phyloP scores from a whole-genome alignment of 2,113 vertebrate genomes.

The Centropus bengalensis region DNA sequence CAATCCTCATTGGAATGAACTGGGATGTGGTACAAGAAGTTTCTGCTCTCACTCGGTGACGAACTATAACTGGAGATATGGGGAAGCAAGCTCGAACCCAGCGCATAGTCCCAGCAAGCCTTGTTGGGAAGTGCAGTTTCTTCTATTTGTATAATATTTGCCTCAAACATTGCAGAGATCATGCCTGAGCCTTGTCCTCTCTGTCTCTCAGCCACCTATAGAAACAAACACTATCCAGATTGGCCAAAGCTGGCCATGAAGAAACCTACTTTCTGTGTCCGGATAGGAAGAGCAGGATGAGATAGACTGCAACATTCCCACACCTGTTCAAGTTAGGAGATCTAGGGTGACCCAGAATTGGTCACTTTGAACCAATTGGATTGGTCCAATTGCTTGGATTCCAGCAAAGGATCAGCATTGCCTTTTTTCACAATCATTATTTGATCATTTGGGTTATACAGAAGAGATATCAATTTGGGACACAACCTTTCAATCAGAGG shows the following conservation, averaged over 20 bases:
- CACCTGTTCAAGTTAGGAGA: neutral
- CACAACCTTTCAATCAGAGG: neutral
- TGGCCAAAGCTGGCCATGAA: neutral
- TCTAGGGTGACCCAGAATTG: neutral
- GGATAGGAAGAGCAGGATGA: neutral
- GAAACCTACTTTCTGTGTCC: neutral
- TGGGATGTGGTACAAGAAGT: neutral
- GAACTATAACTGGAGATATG: neutral
- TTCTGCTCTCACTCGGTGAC: neutral
- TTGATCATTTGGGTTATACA: neutral
- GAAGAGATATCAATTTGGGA: neutral
- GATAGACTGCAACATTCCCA: neutral
- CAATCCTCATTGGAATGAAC: neutral
- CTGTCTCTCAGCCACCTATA: neutral
- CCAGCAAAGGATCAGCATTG: neutral
- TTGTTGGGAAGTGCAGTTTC: neutral
- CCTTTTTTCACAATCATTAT: neutral
- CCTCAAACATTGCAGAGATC: neutral
- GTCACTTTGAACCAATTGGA: no score
- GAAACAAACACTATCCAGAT: neutral
- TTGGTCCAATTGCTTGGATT: neutral
- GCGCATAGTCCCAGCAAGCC: neutral
- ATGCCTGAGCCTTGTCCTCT: neutral
- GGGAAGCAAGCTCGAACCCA: neutral
- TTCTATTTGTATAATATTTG: accelerated